Base-by-base conservation (phyloP, 1,140 invertebrate genomes). In the Pogonognathellus flavescens region DNA sequence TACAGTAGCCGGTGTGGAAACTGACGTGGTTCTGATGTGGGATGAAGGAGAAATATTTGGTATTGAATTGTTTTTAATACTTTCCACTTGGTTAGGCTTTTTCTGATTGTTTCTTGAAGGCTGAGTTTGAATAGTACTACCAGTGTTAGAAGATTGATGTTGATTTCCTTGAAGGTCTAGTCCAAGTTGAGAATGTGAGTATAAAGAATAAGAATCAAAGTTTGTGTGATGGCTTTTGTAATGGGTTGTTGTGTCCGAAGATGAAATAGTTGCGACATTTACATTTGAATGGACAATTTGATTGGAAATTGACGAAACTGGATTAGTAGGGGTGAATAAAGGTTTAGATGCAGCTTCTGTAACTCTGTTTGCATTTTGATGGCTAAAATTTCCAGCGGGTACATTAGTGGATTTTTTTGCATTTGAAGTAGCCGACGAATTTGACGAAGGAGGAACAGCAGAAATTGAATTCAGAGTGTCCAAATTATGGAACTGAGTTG, bases 401-500 rank as follows among this genome's bases (percentile, higher is more conserved):
- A 41, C 31, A 76, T 7, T 76, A n/a, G 5, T 49, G 31, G 70
- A 50, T 76, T 49, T 76, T n/a, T 76, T 76, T 1, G 70, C 9
- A 3, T 1, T 16, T 81, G 25, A 20, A 8, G 50, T 18, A 5
- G 4, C 1, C 9, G 80, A 25, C 10, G 10, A 11, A 62, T 22
- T 25, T 22, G 31, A 25, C 55, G 55, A 20, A 22, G 80, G 7
- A 1, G 20, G 18, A 55, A 52, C 13, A 14, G n/a, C 10, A 14
- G 80, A 25, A 16, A 81, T 53, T 18, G 55, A 81, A 57, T 81
- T 76, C 4, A 70, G 50, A 25, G 76, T 16, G n/a, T 81, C 80
- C 11, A 81, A 22, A 57, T 81, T 81, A 8, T 81, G 80, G 8
- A 81, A 81, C 55, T 59, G 18, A 0, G 41, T 9, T 49, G 52